Conservation (phyloP, 2,888 invertebrate genomes). For the Fragum whitleyi region DNA sequence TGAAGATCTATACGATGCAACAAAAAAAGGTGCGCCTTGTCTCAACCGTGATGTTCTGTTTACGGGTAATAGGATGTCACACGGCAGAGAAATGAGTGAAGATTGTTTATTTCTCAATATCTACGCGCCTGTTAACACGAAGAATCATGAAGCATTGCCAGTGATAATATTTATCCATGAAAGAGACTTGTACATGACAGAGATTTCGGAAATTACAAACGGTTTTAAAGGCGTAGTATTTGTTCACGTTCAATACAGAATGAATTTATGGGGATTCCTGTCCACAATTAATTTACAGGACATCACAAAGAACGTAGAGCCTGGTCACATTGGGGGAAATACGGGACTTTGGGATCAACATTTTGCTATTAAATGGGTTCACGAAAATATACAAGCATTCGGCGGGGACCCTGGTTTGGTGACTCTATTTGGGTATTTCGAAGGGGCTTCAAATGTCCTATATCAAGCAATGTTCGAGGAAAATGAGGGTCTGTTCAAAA, state of each 20-base stretch:
- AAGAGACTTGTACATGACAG: background rate
- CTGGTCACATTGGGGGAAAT: background rate
- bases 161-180: slow-evolving; percentile 19
- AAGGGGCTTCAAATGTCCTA: slow-evolving; percentile 6
- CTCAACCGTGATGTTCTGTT: background rate
- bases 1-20: background rate
- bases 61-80: background rate
- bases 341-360: slow-evolving; percentile 13
- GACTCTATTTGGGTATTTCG: background rate
- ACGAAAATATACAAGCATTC: background rate
- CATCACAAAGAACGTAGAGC: background rate
- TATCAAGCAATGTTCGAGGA: background rate
- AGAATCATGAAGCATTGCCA: background rate
- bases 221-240: slow-evolving; percentile 1
- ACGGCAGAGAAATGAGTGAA: background rate
- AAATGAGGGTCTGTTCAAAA: background rate
- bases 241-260: slow-evolving; percentile 3
- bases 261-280: background rate
- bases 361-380: background rate
- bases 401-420: background rate
- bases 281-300: background rate
- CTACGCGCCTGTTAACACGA: background rate
- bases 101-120: slow-evolving; percentile 16
- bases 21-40: background rate
- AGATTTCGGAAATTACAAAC: background rate